Conservation (phyloP, 2,797 vertebrate genomes). For the Hippocampus kuda region DNA sequence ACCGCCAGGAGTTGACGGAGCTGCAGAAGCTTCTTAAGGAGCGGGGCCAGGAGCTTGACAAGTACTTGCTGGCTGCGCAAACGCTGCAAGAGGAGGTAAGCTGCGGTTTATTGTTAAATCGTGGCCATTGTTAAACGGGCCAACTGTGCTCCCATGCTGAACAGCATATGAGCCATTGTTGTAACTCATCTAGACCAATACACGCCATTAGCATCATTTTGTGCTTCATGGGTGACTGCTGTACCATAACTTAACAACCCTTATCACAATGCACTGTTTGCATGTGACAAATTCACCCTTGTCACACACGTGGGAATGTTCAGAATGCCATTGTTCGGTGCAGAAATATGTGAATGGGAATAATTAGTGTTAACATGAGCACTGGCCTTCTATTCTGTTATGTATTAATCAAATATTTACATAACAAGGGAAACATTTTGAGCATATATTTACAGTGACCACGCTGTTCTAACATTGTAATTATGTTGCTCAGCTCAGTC, state of each 20-base stretch:
- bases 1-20: conserved; percentile 76
- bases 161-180: conserved; percentile 41
- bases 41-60: conserved; percentile 78
- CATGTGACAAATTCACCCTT: conserved; percentile 28
- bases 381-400: conserved; percentile 12
- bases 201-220: conserved; percentile 17
- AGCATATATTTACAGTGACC: conserved; percentile 17
- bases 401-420: conserved; percentile 28
- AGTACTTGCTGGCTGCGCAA: conserved; percentile 59
- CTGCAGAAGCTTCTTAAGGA: conserved; percentile 83
- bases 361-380: conserved; percentile 20
- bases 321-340: conserved; percentile 58
- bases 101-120: conserved; percentile 13
- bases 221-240: conserved; percentile 8
- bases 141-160: conserved; percentile 16
- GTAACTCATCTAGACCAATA: conserved; percentile 32
- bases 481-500: not conserved
- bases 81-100: conserved; percentile 85
- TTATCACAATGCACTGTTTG: conserved; percentile 35
- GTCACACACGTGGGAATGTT: conserved; percentile 48
- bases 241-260: conserved; percentile 3
- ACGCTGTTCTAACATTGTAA: conserved; percentile 1
- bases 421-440: conserved; percentile 13
- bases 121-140: conserved; percentile 37
- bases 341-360: conserved; percentile 28